Evolutionary conservation across 2,888 invertebrate species (phyloP).

Genomic region (Chorisops tibialis): DNA sequence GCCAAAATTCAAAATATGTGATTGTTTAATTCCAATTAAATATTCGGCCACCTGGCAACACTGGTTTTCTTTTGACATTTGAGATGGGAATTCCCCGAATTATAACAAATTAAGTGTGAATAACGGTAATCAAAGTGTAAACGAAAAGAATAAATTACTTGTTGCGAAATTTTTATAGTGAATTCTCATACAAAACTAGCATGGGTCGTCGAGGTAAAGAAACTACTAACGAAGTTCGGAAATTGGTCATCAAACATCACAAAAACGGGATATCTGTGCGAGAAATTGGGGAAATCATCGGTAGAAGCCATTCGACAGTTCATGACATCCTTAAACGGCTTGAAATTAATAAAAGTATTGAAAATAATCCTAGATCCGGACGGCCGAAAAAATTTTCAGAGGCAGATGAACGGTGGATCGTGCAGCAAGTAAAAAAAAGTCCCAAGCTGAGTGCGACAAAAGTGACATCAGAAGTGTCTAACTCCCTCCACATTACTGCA

Average conservation of each 20-base stretch:
- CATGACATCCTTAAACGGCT: slow-evolving; percentile 22
- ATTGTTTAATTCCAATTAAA: slow-evolving; percentile 8
- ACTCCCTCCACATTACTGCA: neutral
- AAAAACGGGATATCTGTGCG: slow-evolving; percentile 30
- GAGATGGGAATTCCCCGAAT: slow-evolving; percentile 8
- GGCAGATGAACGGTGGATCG: slow-evolving; percentile 20
- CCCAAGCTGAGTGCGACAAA: slow-evolving; percentile 18
- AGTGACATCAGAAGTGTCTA: no score
- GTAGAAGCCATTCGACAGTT: slow-evolving; percentile 29
- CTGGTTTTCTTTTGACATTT: slow-evolving; percentile 13
- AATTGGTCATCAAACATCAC: slow-evolving; percentile 24
- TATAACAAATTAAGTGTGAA: slow-evolving; percentile 1
- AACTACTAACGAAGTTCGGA: slow-evolving; percentile 22
- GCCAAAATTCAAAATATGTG: slow-evolving; percentile 5
- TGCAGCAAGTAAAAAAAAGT: slow-evolving; percentile 19
- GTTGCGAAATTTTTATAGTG: slow-evolving; percentile 9
- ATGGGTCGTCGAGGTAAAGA: slow-evolving; percentile 21
- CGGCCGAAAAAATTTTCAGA: slow-evolving; percentile 7
- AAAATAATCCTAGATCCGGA: slow-evolving; percentile 17
- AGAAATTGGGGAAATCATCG: slow-evolving; percentile 24
- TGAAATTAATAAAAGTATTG: slow-evolving; percentile 14
- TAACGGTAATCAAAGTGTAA: slow-evolving; percentile 3
- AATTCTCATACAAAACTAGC: slow-evolving; percentile 9
- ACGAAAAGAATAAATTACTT: slow-evolving; percentile 11
- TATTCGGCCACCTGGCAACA: slow-evolving; percentile 7